Conservation (phyloP, 2,113 vertebrate species). For the Corvus moneduloides region DNA sequence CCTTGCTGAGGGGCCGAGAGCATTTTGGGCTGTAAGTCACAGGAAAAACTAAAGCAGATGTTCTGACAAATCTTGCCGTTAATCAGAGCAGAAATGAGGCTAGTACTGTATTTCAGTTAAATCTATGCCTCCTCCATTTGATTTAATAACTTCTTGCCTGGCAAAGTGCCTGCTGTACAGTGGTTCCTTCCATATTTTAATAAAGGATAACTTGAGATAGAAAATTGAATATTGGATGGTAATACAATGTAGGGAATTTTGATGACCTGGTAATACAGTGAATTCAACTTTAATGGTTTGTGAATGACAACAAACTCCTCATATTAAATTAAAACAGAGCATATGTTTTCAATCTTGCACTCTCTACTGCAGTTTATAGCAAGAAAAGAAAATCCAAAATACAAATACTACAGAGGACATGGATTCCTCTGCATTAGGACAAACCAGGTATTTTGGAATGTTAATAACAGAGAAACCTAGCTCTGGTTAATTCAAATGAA, state of each 20-base stretch:
- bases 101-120: neutral
- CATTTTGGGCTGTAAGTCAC: neutral
- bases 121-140: neutral
- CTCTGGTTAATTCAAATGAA: neutral
- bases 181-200: neutral
- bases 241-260: slow-evolving; percentile 23
- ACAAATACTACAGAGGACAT: neutral
- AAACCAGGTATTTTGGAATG: neutral
- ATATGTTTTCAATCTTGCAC: neutral
- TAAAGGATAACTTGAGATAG: neutral
- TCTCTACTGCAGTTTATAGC: neutral
- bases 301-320: neutral
- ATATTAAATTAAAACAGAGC: neutral
- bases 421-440: neutral
- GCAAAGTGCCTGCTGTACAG: neutral
- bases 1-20: neutral
- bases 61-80: neutral
- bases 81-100: slow-evolving; percentile 12
- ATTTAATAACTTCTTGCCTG: slow-evolving; percentile 37
- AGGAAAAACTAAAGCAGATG: neutral
- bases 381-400: neutral
- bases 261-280: slow-evolving; percentile 17
- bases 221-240: neutral
- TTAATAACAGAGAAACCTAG: neutral
- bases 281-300: slow-evolving; percentile 6